Conservation (phyloP, 1,140 invertebrate genomes). For the Odontomachus brunneus region DNA sequence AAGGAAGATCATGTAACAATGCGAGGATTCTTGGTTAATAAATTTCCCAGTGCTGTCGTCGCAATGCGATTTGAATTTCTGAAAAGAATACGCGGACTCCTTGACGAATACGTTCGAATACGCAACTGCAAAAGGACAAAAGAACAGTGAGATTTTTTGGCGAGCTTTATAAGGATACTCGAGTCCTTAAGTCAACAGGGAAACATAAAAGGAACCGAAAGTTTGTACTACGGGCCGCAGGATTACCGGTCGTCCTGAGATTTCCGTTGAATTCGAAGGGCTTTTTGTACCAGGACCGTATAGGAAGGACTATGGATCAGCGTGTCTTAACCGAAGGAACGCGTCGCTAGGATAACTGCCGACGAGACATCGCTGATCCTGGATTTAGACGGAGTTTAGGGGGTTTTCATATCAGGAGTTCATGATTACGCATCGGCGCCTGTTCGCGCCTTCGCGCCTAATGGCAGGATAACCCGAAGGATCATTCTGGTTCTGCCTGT, state of each 20-base stretch:
- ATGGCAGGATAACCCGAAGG: conserved; percentile 26
- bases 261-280: conserved; percentile 74
- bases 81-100: background rate
- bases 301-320: conserved; percentile 41
- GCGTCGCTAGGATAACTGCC: conserved; percentile 27
- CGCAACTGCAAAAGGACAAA: background rate
- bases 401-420: conserved; percentile 77
- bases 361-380: conserved; percentile 69
- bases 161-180: conserved; percentile 78
- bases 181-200: conserved; percentile 82
- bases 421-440: conserved; percentile 52
- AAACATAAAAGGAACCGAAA: conserved; percentile 76
- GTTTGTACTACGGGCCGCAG: conserved; percentile 44
- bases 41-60: background rate
- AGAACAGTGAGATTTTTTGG: conserved; percentile 51
- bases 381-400: conserved; percentile 77
- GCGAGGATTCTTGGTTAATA: conserved; percentile 13
- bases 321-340: conserved; percentile 26
- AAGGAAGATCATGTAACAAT: no score
- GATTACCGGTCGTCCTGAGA: conserved; percentile 54
- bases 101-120: conserved; percentile 18
- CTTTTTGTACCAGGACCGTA: conserved; percentile 76
- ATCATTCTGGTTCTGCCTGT: background rate
- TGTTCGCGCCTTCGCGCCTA: conserved; percentile 34
- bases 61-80: conserved; percentile 7